Evolutionary conservation across 2,888 invertebrate genomes (phyloP).

Genomic region (Luperina testacea): DNA sequence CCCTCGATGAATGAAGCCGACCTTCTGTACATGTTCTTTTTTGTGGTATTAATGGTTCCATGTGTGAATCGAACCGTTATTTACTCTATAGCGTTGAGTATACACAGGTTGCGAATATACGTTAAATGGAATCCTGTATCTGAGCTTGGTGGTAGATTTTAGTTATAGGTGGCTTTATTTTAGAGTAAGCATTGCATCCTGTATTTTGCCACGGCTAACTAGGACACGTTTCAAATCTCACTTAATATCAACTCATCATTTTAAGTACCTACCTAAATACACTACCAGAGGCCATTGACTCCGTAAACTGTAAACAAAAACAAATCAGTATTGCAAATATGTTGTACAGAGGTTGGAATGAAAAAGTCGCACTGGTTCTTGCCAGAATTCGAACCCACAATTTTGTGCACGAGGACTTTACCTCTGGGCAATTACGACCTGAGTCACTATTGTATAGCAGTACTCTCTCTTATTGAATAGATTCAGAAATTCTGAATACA

Average conservation of each 20-base stretch:
- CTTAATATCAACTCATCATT: background rate
- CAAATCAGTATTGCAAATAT: too few species aligned
- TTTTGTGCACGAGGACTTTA: background rate
- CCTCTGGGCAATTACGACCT: background rate
- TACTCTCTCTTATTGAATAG: background rate
- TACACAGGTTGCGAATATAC: constrained; percentile 8
- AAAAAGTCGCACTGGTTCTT: background rate
- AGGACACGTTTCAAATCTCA: background rate
- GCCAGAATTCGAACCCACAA: background rate
- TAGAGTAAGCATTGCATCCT: too few species aligned
- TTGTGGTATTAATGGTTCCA: constrained; percentile 34
- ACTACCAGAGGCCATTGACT: too few species aligned
- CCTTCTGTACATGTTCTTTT: background rate
- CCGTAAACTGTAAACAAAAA: too few species aligned
- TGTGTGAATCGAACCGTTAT: constrained; percentile 53
- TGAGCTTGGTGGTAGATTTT: background rate
- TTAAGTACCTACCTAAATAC: too few species aligned
- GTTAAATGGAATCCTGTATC: background rate
- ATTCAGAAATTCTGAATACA: background rate
- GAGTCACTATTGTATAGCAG: background rate
- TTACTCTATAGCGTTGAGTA: constrained; percentile 37
- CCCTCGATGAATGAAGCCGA: background rate
- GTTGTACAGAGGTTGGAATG: too few species aligned
- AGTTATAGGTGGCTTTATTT: background rate
- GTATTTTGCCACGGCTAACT: background rate